Evolutionary conservation across 2,113 vertebrate species (phyloP).

Genomic region (Hemibagrus wyckioides): DNA sequence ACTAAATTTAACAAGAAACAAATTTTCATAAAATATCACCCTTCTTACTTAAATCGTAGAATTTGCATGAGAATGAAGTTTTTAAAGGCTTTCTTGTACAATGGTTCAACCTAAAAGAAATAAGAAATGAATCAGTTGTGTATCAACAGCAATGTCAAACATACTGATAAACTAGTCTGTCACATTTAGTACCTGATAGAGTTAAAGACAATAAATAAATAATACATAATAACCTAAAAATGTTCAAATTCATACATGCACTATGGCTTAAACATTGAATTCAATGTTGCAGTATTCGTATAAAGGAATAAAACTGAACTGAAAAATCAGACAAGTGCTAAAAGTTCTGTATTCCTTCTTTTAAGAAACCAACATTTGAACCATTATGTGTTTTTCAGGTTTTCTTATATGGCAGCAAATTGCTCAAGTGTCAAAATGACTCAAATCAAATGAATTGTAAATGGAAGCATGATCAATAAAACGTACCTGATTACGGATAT

Average conservation of each 20-base stretch:
- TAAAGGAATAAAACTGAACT: background rate
- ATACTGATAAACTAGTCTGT: background rate
- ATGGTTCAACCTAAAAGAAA: constrained; percentile 4
- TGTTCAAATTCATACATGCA: background rate
- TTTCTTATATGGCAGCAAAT: background rate
- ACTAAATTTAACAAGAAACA: background rate
- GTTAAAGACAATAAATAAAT: background rate
- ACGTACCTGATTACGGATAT: background rate
- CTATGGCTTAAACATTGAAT: background rate
- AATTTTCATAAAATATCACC: background rate
- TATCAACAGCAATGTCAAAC: background rate
- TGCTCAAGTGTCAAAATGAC: background rate
- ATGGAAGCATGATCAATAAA: too few relatives aligned
- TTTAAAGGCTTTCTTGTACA: background rate
- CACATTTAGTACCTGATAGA: background rate
- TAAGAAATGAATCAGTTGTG: background rate
- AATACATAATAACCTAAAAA: background rate
- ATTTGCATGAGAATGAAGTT: background rate
- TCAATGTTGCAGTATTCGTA: background rate
- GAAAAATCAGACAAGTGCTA: background rate
- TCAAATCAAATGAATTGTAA: background rate
- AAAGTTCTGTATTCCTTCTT: background rate
- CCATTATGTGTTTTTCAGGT: background rate
- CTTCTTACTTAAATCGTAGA: background rate
- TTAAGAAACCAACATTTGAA: too few relatives aligned